A percentile compares a stretch with the other conserved stretches of the same genome.
These are phyloP conservation scores for Falco novaeseelandiae DNA, from an alignment of 2,797 vertebrate genomes.

Conservation along the genomic window DNA sequence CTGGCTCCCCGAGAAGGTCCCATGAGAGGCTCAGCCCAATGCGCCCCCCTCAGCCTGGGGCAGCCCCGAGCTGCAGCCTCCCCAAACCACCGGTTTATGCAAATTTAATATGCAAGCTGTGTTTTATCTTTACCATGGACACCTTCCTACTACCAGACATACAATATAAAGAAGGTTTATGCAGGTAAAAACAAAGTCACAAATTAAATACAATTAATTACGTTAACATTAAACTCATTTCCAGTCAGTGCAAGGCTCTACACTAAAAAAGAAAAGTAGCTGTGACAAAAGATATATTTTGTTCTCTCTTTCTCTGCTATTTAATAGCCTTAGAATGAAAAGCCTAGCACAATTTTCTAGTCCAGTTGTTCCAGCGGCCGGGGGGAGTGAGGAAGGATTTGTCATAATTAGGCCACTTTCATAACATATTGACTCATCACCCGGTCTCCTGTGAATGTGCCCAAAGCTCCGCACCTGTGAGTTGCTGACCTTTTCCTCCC, in stretches of 20 bases:
- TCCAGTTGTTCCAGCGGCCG: neutral
- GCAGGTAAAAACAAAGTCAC: neutral
- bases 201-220: neutral
- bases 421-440: neutral
- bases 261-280: neutral
- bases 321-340: conserved; percentile 12
- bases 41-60: accelerated
- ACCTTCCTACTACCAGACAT: neutral
- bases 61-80: neutral
- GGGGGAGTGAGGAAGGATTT: neutral
- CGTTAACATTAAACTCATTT: neutral
- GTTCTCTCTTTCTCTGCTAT: neutral
- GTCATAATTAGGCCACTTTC: conserved; percentile 24
- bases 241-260: neutral
- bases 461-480: neutral
- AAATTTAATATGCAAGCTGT: neutral
- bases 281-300: neutral
- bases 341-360: conserved; percentile 53
- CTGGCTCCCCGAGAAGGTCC: neutral
- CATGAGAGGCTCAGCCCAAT: accelerated
- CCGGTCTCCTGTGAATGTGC: accelerated
- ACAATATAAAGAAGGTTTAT: neutral
- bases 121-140: neutral
- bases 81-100: accelerated
- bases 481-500: accelerated